Evolutionary conservation across 1,140 invertebrate species (phyloP), one percentile per base, ranked within the genome.

Genomic region (Papilio polyxenes): DNA sequence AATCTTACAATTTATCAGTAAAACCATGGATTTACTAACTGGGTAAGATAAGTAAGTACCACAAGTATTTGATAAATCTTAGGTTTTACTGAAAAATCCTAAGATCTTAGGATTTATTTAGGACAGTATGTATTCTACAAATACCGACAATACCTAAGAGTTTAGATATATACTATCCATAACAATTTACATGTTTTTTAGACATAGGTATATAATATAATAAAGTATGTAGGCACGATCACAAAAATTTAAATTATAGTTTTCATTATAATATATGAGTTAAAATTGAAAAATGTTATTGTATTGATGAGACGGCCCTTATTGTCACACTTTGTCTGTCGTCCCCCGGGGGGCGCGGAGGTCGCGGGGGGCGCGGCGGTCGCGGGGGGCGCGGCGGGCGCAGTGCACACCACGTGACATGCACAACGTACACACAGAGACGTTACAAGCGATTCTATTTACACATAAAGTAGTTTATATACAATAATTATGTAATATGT

Each of bases 311-410:
- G 87, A 88, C 89, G 90, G 89, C 85, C 75, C 89, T 94, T 94
- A 94, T 94, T 94, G 92, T 94, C 92, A 89, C 86, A 89, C 86
- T 83, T 85, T 86, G 86, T 88, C 90, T 84, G 87, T 89, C 87
- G 85, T 89, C 81, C 56, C 79, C 82, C 80, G 80, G 82, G 82
- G 76, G 77, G 81, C 84, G 81, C 80, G 78, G 69, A 7, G 48
- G 49, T 1, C n/a, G n/a, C 59, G 59, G 6, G 0, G 49, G 0
- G 11, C 49, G 49, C 69, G 48, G 59, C 3, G 80, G 31, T 72
- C 74, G 49, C 40, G 48, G 40, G 15, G 44, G 17, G 31, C 56
- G 59, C 8, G n/a, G 9, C 9, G 20, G 8, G 3, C n/a, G 20
- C 20, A 20, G 8, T 3, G 20, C 59, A 59, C 49, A 11, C 49